phyloP scores from a whole-genome alignment of 2,113 vertebrate genomes.

The Mus spicilegus region DNA sequence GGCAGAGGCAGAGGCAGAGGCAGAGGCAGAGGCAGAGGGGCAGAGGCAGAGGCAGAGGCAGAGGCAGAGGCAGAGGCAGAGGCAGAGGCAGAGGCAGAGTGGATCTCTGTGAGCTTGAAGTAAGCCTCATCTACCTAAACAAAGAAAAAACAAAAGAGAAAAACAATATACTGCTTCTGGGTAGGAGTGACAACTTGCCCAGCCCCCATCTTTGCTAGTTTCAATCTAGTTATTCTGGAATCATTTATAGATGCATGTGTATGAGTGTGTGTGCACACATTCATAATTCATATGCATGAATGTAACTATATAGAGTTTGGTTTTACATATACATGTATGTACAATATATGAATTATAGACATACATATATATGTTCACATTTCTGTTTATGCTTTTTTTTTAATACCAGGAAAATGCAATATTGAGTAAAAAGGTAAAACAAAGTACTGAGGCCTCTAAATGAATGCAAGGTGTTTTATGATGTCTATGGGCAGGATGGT shows the following conservation, averaged over 20 bases:
- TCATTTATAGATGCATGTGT: neutral
- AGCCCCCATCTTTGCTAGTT: neutral
- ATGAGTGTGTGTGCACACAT: neutral
- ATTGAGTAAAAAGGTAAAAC: constrained; percentile 31
- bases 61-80: no score
- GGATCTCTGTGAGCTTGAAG: neutral
- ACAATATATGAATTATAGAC: neutral
- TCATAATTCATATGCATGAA: neutral
- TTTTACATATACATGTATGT: neutral
- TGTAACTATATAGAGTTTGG: neutral
- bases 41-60: no score
- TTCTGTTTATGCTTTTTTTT: constrained; percentile 17
- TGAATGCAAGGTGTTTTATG: neutral
- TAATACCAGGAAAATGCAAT: neutral
- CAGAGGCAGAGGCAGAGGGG: no score
- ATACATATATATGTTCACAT: neutral
- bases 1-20: no score
- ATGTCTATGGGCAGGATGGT: neutral
- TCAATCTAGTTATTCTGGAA: constrained; percentile 16
- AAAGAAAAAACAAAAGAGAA: no score
- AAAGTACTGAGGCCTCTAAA: neutral
- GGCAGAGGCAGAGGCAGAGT: no score
- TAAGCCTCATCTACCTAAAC: neutral
- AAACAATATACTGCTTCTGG: neutral
- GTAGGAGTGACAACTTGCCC: neutral